A percentile compares a stretch with the other conserved stretches of the same genome.
Conservation (phyloP, 2,113 vertebrate genomes). For the Gobiocypris rarus region DNA sequence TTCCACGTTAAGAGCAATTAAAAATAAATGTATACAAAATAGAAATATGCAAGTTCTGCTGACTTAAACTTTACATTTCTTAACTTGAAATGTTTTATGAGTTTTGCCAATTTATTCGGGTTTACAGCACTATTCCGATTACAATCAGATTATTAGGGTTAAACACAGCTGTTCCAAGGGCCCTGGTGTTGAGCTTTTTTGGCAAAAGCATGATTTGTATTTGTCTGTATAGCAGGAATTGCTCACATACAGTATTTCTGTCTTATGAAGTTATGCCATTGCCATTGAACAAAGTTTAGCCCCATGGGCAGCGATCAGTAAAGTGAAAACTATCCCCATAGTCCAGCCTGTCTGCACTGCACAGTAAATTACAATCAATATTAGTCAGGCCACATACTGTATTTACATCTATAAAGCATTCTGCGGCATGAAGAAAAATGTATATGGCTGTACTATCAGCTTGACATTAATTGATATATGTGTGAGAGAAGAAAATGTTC, state of each 20-base stretch:
- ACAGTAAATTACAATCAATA: conserved; percentile 37
- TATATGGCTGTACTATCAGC: not conserved
- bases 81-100: too few species aligned
- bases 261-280: too few species aligned
- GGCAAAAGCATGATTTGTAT: not conserved
- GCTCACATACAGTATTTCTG: not conserved
- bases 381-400: conserved; percentile 29
- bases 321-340: not conserved
- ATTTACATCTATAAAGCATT: conserved; percentile 12
- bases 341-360: not conserved
- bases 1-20: too few species aligned
- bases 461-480: conserved; percentile 3
- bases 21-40: too few species aligned
- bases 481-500: not conserved
- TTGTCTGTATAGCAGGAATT: not conserved
- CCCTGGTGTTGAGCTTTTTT: not conserved
- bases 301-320: conserved; percentile 41
- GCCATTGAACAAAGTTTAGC: conserved; percentile 32
- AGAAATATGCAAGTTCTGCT: too few species aligned
- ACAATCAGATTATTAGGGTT: too few species aligned
- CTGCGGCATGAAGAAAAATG: not conserved
- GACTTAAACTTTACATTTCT: too few species aligned
- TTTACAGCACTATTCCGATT: too few species aligned
- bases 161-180: not conserved
- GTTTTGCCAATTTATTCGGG: too few species aligned